Base-by-base conservation (phyloP, 1,140 invertebrate species). In the Macrostomum lignano region DNA sequence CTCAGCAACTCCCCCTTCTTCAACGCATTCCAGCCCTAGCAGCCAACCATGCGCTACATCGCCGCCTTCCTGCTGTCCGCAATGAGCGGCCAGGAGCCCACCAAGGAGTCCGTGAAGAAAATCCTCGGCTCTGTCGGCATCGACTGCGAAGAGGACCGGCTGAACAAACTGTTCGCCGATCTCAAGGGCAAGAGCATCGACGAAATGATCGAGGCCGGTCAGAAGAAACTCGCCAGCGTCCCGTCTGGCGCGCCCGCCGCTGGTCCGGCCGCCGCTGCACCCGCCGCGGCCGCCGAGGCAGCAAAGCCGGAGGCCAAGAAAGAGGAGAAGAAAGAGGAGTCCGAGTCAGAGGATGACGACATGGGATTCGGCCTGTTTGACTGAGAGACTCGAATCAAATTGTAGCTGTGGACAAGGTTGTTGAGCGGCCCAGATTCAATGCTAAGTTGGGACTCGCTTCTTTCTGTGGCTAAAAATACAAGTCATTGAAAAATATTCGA, bases 1-100 rank as follows among this genome's bases (percentile, higher is more conserved):
- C n/a, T n/a, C n/a, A n/a, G n/a, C n/a, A n/a, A n/a, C n/a, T n/a
- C n/a, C n/a, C n/a, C n/a, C n/a, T n/a, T n/a, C n/a, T n/a, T n/a
- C n/a, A n/a, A n/a, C n/a, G n/a, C n/a, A n/a, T n/a, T n/a, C n/a
- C n/a, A n/a, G n/a, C n/a, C n/a, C n/a, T n/a, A n/a, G n/a, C n/a
- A n/a, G n/a, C n/a, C n/a, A 41, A 78, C 71, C 67, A 93, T 94
- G 84, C 79, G 82, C 82, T 93, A 94, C 81, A 77, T 93, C 66
- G 79, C 81, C 67, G 82, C 82, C 66, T 93, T 91, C 61, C 61
- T 91, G 51, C 68, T 94, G 51, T 76, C 77, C 57, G 70, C 71
- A 51, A 65, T 91, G 38, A 77, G 77, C 37, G 81, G 79, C 41
- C 82, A 82, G 53, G 61, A 67, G 29, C 81, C 81, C 36, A 61